These are phyloP conservation scores for Bolinopsis microptera DNA, from an alignment of 37 sponge, comb jelly and placozoan species.

Conservation along the genomic window DNA sequence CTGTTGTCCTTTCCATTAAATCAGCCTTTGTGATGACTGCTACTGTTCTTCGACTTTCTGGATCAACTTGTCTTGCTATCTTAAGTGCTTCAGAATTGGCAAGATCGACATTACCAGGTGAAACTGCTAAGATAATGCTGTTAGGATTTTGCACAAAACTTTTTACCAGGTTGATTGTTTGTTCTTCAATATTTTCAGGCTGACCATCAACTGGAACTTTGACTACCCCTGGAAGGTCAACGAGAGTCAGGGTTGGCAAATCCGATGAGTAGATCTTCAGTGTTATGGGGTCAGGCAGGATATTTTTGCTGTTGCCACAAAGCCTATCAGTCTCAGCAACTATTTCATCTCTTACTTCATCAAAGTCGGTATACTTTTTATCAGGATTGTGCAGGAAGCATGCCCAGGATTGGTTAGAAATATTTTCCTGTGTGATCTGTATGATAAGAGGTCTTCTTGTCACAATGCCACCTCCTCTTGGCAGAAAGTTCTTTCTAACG, in stretches of 20 bases:
- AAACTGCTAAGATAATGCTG: constrained; percentile 18
- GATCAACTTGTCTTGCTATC: constrained; percentile 15
- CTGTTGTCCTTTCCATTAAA: constrained; percentile 13
- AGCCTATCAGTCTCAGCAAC: constrained; percentile 5
- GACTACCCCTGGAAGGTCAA: constrained; percentile 10
- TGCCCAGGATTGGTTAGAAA: not conserved
- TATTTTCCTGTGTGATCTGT: constrained; percentile 32
- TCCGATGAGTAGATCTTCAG: constrained; percentile 4
- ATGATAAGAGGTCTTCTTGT: not conserved
- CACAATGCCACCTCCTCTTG: constrained; percentile 1
- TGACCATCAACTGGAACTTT: constrained; percentile 22
- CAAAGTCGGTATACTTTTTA: constrained; percentile 1
- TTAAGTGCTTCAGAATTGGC: constrained; percentile 30
- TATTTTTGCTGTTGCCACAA: not conserved
- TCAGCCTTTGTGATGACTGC: constrained; percentile 20
- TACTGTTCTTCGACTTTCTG: not conserved
- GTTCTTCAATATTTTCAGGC: not conserved
- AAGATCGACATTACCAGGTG: constrained; percentile 15
- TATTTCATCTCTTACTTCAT: constrained; percentile 3
- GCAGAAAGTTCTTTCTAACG: not conserved
- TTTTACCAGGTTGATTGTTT: not conserved
- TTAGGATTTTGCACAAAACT: not conserved
- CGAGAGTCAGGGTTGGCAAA: not conserved
- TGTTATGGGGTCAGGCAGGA: constrained; percentile 1
- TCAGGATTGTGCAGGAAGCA: not conserved